These are phyloP conservation scores for Agapornis canus DNA, from an alignment of 2,797 vertebrate genomes.

Conservation along the genomic window DNA sequence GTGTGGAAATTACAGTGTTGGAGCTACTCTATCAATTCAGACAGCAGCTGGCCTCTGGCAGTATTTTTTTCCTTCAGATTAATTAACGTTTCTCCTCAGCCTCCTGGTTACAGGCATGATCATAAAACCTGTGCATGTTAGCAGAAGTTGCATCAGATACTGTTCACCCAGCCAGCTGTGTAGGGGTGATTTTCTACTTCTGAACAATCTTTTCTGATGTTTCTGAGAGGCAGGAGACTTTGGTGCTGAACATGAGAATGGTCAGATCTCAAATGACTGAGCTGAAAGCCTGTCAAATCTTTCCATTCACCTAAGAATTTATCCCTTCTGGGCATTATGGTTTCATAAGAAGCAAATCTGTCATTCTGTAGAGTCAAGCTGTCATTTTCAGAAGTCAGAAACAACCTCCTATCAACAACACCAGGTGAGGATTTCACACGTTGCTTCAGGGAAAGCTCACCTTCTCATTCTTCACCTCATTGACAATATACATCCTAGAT, in stretches of 20 bases:
- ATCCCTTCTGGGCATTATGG: neutral
- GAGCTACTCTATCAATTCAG: constrained; percentile 29
- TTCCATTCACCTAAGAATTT: neutral
- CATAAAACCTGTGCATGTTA: neutral
- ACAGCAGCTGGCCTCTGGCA: constrained; percentile 29
- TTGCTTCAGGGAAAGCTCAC: neutral
- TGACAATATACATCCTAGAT: neutral
- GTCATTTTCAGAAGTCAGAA: neutral
- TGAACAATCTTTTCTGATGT: neutral
- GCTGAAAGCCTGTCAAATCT: neutral
- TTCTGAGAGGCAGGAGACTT: neutral
- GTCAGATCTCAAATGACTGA: neutral
- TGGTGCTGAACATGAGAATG: neutral
- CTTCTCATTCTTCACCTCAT: neutral
- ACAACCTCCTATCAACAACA: neutral
- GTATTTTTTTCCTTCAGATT: constrained; percentile 29
- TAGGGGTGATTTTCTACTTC: neutral
- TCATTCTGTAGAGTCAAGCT: neutral
- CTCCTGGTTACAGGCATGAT: neutral
- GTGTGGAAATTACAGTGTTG: constrained; percentile 11
- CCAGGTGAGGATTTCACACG: neutral
- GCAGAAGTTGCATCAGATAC: neutral
- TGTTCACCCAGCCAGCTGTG: neutral
- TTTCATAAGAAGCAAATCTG: neutral
- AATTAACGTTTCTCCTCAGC: constrained; percentile 38